A percentile compares a stretch with the other conserved stretches of the same genome.
Conservation (phyloP, 2,888 invertebrate genomes). For the Trachelus tabidus region DNA sequence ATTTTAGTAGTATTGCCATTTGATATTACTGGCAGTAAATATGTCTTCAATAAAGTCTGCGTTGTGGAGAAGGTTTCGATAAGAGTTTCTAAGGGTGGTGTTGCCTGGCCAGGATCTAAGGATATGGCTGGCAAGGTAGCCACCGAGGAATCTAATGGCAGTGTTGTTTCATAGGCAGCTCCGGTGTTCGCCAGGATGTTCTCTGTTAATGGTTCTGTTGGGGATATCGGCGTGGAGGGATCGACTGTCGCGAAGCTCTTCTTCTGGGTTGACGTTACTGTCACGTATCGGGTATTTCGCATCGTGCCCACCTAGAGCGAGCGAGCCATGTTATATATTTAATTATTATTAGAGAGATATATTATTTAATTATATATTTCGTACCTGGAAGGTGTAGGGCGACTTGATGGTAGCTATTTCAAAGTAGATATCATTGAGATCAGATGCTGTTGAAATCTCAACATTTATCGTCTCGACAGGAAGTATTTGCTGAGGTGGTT, state of each 20-base stretch:
- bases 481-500: slow-evolving; percentile 65
- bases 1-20: slow-evolving; percentile 80
- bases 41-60: slow-evolving; percentile 88
- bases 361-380: neutral
- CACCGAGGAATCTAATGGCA: slow-evolving; percentile 79
- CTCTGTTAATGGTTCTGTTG: slow-evolving; percentile 85
- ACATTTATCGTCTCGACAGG: slow-evolving; percentile 86
- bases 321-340: neutral
- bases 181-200: slow-evolving; percentile 86
- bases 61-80: slow-evolving; percentile 94
- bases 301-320: slow-evolving; percentile 81
- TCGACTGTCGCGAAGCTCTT: slow-evolving; percentile 77
- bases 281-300: slow-evolving; percentile 88
- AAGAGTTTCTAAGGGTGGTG: slow-evolving; percentile 87
- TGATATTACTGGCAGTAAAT: slow-evolving; percentile 84
- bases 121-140: slow-evolving; percentile 86
- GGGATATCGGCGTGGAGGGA: slow-evolving; percentile 70
- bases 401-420: slow-evolving; percentile 92
- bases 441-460: slow-evolving; percentile 88
- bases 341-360: neutral
- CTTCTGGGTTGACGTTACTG: slow-evolving; percentile 87
- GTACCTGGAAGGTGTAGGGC: slow-evolving; percentile 89
- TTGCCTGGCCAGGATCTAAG: slow-evolving; percentile 80
- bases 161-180: slow-evolving; percentile 78
- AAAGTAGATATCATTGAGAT: slow-evolving; percentile 86